These are phyloP conservation scores for Prenolepis imparis DNA, from an alignment of 2,888 invertebrate genomes.

Conservation along the genomic window DNA sequence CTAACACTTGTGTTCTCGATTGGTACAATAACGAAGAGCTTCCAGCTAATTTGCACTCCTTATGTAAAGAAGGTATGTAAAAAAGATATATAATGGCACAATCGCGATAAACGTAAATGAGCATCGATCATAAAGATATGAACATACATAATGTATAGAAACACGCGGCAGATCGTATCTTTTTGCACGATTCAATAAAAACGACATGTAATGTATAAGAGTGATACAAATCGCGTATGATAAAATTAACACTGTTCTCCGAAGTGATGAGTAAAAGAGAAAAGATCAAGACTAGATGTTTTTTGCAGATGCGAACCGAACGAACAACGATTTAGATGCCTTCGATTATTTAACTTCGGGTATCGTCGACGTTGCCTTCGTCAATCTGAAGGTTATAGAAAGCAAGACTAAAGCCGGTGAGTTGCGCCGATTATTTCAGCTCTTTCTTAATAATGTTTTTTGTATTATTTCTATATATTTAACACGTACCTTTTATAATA, in stretches of 20 bases:
- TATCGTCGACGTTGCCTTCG: constrained; percentile 92
- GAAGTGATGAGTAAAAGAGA: not conserved
- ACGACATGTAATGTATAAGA: not conserved
- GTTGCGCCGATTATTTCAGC: constrained; percentile 60
- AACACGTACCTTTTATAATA: not conserved
- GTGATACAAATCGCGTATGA: not conserved
- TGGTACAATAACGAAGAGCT: constrained; percentile 59
- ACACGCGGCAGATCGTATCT: not conserved
- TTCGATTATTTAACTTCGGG: constrained; percentile 89
- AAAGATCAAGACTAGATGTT: constrained; percentile 16
- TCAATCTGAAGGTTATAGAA: constrained; percentile 89
- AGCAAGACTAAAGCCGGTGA: constrained; percentile 88
- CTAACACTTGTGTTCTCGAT: constrained; percentile 88
- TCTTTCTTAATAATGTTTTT: not conserved
- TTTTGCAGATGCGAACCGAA: constrained; percentile 10
- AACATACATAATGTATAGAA: not conserved
- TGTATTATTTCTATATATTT: not conserved
- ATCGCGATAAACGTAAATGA: not conserved
- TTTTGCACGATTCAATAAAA: not conserved
- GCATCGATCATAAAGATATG: not conserved
- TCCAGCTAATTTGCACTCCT: constrained; percentile 74
- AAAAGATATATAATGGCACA: not conserved
- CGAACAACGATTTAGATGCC: constrained; percentile 61
- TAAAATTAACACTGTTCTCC: not conserved
- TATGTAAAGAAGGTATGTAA: constrained; percentile 71